Evolutionary conservation across 1,140 invertebrate species (phyloP), one percentile per base, ranked within the genome.

Genomic region (Caenorhabditis inopinata): DNA sequence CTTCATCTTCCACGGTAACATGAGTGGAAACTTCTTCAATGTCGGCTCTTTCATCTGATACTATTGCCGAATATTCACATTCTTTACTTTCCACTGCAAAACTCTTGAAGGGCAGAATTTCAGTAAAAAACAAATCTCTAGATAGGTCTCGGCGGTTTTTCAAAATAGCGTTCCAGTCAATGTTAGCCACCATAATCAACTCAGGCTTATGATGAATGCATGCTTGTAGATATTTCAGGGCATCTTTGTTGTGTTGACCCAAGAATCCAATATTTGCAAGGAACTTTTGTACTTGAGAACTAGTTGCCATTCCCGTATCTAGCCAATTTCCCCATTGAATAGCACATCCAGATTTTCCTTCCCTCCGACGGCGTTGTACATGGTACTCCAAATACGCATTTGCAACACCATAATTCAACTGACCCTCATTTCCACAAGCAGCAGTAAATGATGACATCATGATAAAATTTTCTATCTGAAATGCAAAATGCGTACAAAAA

Each of bases 271-370:
- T 29, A 25, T 75, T 46, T 18, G 25, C 62, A 2, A 83, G 73
- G 18, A 80, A 42, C 9, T 74, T 53, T 16, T 58, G 49, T 7
- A 81, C 53, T 12, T 76, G 12, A n/a, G 18, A 14, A 14, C 77
- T 73, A 16, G 73, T 58, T 14, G 83, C 83, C 83, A 83, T 83
- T 7, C 83, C 83, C 9, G 77, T 74, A 11, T 83, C 81, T 12
- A 62, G 29, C 83, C 83, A 83, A 25, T 83, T 83, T 35, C 83
- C 83, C 83, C 83, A 83, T 18, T 83, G 78, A 47, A 83, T 83
- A n/a, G 82, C 32, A 32, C 62, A 53, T 38, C 76, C 74, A 4
- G 76, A 27, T 45, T 42, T 47, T 23, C 80, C 82, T 25, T 38
- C 16, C 25, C 51, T 38, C 14, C 75, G 32, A 23, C 82, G 48